Percentiles rank a stretch among this genome's conserved stretches.
phyloP scores from a whole-genome alignment of 2,888 invertebrate species.

The Oscheius myriophilus region DNA sequence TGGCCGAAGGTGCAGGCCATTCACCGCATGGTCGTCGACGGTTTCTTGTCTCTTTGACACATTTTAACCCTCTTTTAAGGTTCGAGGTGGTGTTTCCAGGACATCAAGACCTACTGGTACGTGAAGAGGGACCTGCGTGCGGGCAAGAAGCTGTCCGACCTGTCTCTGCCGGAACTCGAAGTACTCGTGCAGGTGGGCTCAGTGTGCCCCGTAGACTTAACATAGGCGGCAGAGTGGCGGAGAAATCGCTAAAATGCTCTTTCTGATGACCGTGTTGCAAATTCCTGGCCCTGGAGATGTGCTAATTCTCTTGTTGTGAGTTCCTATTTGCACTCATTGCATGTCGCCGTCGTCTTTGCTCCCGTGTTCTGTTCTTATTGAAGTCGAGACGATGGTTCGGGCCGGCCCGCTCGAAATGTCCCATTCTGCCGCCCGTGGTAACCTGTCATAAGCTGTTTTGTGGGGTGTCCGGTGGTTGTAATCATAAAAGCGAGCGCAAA shows the following conservation, averaged over 20 bases:
- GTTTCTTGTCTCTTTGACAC: slow-evolving; percentile 20
- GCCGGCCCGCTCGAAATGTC: no score
- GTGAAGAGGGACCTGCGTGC: slow-evolving; percentile 40
- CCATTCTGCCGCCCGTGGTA: no score
- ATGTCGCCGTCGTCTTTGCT: neutral
- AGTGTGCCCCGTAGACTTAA: neutral
- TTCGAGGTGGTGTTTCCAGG: slow-evolving; percentile 60
- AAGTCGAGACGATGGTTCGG: no score
- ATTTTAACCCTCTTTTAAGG: slow-evolving; percentile 39
- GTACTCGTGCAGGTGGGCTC: slow-evolving; percentile 74
- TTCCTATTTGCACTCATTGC: neutral
- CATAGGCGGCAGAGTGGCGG: slow-evolving; percentile 44
- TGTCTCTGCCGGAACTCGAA: slow-evolving; percentile 75
- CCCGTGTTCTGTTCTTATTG: no score
- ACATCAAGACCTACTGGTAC: slow-evolving; percentile 60
- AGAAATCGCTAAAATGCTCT: slow-evolving; percentile 53
- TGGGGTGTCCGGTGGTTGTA: no score
- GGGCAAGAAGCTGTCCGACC: slow-evolving; percentile 47
- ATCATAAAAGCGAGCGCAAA: no score
- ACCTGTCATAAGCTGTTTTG: no score
- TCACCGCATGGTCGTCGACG: slow-evolving; percentile 59
- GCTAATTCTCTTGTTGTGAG: slow-evolving; percentile 54
- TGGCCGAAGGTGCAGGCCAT: slow-evolving; percentile 53
- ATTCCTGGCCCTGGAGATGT: slow-evolving; percentile 57
- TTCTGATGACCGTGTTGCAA: slow-evolving; percentile 54